phyloP scores from a whole-genome alignment of 1,140 invertebrate species.

The Geopemphigus sp. region DNA sequence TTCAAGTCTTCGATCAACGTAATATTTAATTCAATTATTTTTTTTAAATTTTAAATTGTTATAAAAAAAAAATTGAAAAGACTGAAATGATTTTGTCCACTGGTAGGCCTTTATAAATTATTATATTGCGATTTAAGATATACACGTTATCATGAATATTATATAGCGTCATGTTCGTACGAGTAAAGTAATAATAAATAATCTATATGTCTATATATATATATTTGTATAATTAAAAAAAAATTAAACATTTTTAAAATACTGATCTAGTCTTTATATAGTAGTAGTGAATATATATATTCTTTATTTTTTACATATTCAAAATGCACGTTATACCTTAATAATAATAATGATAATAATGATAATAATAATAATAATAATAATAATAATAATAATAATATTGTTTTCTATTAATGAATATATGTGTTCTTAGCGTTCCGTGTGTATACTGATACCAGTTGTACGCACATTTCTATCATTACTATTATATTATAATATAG shows the following conservation, averaged over 20 bases:
- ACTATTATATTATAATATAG: background rate
- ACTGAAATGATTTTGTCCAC: constrained; percentile 47
- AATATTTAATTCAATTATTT: constrained; percentile 30
- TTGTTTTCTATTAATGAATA: constrained; percentile 29
- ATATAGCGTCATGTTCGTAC: background rate
- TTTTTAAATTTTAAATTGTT: background rate
- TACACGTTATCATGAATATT: background rate
- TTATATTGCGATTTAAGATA: constrained; percentile 4
- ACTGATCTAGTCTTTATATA: constrained; percentile 47
- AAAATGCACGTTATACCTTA: constrained; percentile 32
- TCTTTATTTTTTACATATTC: constrained; percentile 3
- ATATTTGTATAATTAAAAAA: constrained; percentile 18
- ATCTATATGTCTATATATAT: background rate
- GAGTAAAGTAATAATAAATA: background rate
- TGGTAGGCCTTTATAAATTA: constrained; percentile 37
- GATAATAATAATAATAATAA: too few relatives aligned
- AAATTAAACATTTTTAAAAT: constrained; percentile 33
- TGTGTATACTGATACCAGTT: background rate
- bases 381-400: background rate
- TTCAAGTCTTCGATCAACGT: constrained; percentile 28
- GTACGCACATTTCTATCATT: background rate
- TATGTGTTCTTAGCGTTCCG: constrained; percentile 8
- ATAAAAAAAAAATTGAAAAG: constrained; percentile 43
- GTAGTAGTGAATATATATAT: constrained; percentile 1
- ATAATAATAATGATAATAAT: background rate